These are phyloP conservation scores for Anthophora plumipes DNA, from an alignment of 2,888 invertebrate species.

Conservation along the genomic window DNA sequence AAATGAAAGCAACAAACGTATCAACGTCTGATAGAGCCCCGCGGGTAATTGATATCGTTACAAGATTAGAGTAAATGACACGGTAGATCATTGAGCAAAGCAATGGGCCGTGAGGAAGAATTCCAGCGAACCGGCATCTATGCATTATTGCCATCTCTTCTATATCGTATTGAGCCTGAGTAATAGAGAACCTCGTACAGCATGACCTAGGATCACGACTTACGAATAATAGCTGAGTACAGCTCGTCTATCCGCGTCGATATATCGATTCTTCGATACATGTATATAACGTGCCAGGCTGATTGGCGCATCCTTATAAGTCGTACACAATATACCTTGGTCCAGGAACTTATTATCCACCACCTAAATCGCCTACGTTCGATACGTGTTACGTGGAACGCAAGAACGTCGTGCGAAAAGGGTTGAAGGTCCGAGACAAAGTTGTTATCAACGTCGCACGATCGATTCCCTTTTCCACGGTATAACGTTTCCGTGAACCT, in stretches of 20 bases:
- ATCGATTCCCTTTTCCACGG: slow-evolving; percentile 10
- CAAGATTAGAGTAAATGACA: slow-evolving; percentile 51
- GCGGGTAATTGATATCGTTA: slow-evolving; percentile 48
- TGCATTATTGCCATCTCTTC: slow-evolving; percentile 64
- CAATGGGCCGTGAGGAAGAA: slow-evolving; percentile 42
- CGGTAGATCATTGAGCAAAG: slow-evolving; percentile 41
- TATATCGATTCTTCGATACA: slow-evolving; percentile 67
- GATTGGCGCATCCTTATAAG: slow-evolving; percentile 72
- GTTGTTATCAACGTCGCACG: slow-evolving; percentile 46
- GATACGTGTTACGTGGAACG: slow-evolving; percentile 52
- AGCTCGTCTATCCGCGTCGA: slow-evolving; percentile 63
- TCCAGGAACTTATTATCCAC: slow-evolving; percentile 68
- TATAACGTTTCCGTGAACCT: background rate
- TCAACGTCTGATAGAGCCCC: background rate
- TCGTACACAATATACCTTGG: slow-evolving; percentile 60
- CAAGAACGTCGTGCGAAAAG: slow-evolving; percentile 52
- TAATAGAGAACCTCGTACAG: slow-evolving; percentile 62
- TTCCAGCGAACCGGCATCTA: slow-evolving; percentile 41
- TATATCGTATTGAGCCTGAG: slow-evolving; percentile 55
- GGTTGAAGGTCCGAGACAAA: slow-evolving; percentile 56
- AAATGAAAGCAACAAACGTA: slow-evolving; percentile 1
- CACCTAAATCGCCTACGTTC: slow-evolving; percentile 65
- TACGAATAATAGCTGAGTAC: slow-evolving; percentile 67
- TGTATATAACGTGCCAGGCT: slow-evolving; percentile 35
- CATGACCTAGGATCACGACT: slow-evolving; percentile 70